Evolutionary conservation across 30 jellyfish, hydroid and myxozoan genomes (phyloP), one percentile per base, ranked within the genome.

Genomic region (Hydractinia echinata): DNA sequence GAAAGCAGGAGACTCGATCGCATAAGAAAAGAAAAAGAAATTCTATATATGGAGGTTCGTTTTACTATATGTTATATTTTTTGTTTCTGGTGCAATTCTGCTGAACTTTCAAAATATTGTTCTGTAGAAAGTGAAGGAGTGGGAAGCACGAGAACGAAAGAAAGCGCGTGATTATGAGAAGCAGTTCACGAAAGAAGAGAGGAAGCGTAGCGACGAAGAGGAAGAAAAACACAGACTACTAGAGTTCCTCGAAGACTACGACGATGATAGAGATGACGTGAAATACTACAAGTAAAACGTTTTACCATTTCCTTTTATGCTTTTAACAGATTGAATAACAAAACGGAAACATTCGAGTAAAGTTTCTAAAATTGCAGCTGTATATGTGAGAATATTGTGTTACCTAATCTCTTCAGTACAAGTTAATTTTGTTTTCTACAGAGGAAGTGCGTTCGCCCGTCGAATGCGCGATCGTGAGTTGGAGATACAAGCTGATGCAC

Each of bases 241-340:
- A 61, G 99, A 94, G 62, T 94, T 94, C 73, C 96, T 94, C 6
- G 97, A 94, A 72, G 97, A 89, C 67, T 94, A 94, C 61, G 99
- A 94, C 69, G 99, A 94, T 70, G 99, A 88, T 55, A 77, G 96
- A 82, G 99, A 94, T 76, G 99, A 94, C 69, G 58, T 86, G 9
- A 94, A 94, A 81, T 94, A 85, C 76, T 94, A 94, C 82, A 83
- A 87, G 99, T 92, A 53, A 11, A 88, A 53, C 44, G 44, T 30
- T 30, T 30, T 30, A 30, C 44, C 44, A 30, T 30, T 30, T 30
- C 44, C 44, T 30, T 30, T 30, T 30, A 30, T 30, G 2, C 44
- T 30, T 30, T 30, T 30, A 30, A 30, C 44, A 30, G 44, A 30
- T 30, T 30, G 44, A 30, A 30, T 30, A 30, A 30, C 44, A 30